These are phyloP conservation scores for Eupithecia subfuscata DNA, from an alignment of 2,888 invertebrate species.

Conservation along the genomic window DNA sequence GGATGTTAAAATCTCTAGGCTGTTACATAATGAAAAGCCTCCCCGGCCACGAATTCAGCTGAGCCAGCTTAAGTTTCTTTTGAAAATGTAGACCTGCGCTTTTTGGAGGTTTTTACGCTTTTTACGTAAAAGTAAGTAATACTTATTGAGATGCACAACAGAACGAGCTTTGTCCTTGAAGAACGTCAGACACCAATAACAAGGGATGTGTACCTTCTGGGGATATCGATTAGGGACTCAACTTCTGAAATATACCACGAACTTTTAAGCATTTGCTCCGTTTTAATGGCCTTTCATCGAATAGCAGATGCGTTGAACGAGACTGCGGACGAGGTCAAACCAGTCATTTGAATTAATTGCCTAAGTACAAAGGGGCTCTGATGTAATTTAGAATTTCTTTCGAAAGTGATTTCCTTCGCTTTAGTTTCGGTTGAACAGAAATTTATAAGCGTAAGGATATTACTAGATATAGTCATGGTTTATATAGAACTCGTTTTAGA, in stretches of 20 bases:
- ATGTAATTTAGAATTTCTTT: slow-evolving; percentile 33
- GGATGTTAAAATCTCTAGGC: slow-evolving; percentile 42
- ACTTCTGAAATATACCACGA: slow-evolving; percentile 33
- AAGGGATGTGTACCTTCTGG: slow-evolving; percentile 35
- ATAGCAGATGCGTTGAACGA: slow-evolving; percentile 51
- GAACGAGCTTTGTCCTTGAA: slow-evolving; percentile 56
- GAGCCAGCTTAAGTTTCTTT: slow-evolving; percentile 13
- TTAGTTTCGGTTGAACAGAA: background rate
- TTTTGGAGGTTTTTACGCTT: slow-evolving; percentile 20
- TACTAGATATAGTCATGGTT: background rate
- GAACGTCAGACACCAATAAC: slow-evolving; percentile 41
- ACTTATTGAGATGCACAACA: slow-evolving; percentile 33
- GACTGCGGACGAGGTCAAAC: slow-evolving; percentile 61
- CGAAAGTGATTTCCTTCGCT: slow-evolving; percentile 12
- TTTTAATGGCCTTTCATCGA: slow-evolving; percentile 44
- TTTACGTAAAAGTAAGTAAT: background rate
- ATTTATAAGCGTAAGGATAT: background rate
- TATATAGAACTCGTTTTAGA: background rate
- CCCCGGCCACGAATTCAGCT: background rate
- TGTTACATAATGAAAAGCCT: slow-evolving; percentile 64
- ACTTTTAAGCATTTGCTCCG: slow-evolving; percentile 33
- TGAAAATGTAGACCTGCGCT: slow-evolving; percentile 22
- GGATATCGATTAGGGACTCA: slow-evolving; percentile 45
- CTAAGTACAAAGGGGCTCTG: slow-evolving; percentile 53
- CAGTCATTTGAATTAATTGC: slow-evolving; percentile 69